Evolutionary conservation across 2,797 vertebrate species (phyloP).

Genomic region (Brachymystax lenok): DNA sequence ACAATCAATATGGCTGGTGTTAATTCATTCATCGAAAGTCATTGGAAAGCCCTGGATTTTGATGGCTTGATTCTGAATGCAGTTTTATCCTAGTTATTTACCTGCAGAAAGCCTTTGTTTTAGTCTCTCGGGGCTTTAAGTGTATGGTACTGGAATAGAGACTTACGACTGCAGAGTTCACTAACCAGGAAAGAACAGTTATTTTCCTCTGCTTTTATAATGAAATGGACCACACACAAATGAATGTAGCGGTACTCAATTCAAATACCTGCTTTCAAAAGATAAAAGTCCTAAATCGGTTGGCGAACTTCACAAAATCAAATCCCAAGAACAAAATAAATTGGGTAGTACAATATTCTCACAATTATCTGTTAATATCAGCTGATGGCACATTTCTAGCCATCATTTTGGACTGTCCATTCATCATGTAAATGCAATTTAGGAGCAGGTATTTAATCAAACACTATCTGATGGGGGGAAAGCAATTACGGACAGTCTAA

Average conservation of each 20-base stretch:
- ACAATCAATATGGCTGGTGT: constrained; percentile 57
- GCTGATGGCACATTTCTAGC: constrained; percentile 82
- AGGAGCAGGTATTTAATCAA: constrained; percentile 94
- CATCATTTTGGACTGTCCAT: constrained; percentile 82
- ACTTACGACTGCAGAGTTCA: constrained; percentile 58
- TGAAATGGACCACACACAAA: constrained; percentile 57
- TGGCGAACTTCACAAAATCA: constrained; percentile 62
- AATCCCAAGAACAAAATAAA: constrained; percentile 84
- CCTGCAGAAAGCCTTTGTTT: constrained; percentile 34
- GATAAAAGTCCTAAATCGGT: constrained; percentile 74
- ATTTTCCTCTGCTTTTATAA: constrained; percentile 63
- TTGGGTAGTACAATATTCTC: constrained; percentile 78
- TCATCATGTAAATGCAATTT: constrained; percentile 94
- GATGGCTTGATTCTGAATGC: constrained; percentile 57
- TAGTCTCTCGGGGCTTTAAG: constrained; percentile 46
- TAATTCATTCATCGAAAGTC: constrained; percentile 64
- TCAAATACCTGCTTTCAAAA: constrained; percentile 75
- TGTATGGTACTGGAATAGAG: constrained; percentile 57
- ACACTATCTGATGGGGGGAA: constrained; percentile 86
- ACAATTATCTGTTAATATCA: constrained; percentile 85
- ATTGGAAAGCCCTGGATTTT: constrained; percentile 52
- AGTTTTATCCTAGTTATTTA: not conserved
- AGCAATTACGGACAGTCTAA: constrained; percentile 87
- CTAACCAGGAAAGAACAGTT: constrained; percentile 54
- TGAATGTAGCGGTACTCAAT: constrained; percentile 45